A percentile compares a stretch with the other conserved stretches of the same genome.
Evolutionary conservation across 2,113 vertebrate genomes (phyloP).

Genomic region (Spea multiplicata): DNA sequence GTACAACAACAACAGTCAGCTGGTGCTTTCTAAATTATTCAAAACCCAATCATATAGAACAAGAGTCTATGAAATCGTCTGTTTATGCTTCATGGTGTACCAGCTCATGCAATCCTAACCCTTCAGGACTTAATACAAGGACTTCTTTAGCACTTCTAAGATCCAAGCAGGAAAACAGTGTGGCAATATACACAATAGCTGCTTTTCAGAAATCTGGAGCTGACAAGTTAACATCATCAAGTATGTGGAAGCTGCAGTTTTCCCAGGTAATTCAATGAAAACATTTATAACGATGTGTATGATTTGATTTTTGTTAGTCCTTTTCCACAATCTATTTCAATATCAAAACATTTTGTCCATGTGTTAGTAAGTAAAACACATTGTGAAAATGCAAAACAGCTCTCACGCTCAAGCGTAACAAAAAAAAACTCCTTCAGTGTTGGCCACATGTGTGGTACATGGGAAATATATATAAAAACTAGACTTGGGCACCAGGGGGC

Average conservation of each 20-base stretch:
- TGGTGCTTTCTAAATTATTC: slow-evolving; percentile 98
- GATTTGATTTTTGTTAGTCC: too few relatives aligned
- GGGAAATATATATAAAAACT: too few relatives aligned
- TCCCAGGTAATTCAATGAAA: slow-evolving; percentile 77
- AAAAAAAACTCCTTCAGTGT: too few relatives aligned
- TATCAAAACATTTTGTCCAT: too few relatives aligned
- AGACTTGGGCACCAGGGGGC: too few relatives aligned
- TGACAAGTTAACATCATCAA: slow-evolving; percentile 95
- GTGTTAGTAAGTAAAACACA: too few relatives aligned
- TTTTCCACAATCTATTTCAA: too few relatives aligned
- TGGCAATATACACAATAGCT: slow-evolving; percentile 82
- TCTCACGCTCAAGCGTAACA: too few relatives aligned
- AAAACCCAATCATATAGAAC: slow-evolving; percentile 82
- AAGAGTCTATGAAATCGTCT: slow-evolving; percentile 75
- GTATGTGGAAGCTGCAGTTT: slow-evolving; percentile 87
- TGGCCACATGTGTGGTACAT: too few relatives aligned
- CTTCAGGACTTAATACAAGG: slow-evolving; percentile 90
- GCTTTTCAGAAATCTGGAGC: slow-evolving; percentile 82
- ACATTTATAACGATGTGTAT: background rate
- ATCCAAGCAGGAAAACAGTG: slow-evolving; percentile 85
- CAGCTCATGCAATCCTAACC: slow-evolving; percentile 94
- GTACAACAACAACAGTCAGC: slow-evolving; percentile 89
- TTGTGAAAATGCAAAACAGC: too few relatives aligned
- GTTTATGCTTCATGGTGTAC: slow-evolving; percentile 94
- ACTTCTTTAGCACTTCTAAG: slow-evolving; percentile 87